Evolutionary conservation across 2,113 vertebrate genomes (phyloP).

Genomic region (Mesocricetus auratus): DNA sequence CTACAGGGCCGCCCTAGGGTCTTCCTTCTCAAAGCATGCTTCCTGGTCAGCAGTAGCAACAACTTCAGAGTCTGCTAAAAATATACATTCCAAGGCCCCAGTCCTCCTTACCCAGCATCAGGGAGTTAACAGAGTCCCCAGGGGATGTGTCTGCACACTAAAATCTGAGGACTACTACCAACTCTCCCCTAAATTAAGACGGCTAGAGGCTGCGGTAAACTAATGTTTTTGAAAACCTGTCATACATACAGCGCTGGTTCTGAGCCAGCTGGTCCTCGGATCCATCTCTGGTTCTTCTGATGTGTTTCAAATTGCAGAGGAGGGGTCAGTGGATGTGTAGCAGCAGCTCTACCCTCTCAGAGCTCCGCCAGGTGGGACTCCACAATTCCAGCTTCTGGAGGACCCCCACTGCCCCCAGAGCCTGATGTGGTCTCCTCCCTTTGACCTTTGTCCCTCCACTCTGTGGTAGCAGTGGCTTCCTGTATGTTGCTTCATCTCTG

Average conservation of each 20-base stretch:
- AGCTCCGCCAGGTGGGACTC: neutral
- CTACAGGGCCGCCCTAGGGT: neutral
- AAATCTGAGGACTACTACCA: neutral
- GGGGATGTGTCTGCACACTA: neutral
- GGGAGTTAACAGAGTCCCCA: neutral
- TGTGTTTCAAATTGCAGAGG: neutral
- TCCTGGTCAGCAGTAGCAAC: neutral
- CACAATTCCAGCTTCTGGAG: neutral
- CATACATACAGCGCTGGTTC: slow-evolving; percentile 42
- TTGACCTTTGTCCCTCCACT: neutral
- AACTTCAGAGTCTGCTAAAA: neutral
- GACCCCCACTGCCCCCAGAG: neutral
- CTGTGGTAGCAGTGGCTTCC: slow-evolving; percentile 51
- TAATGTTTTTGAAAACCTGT: neutral
- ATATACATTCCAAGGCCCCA: neutral
- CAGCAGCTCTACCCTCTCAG: neutral
- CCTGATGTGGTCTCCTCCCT: neutral
- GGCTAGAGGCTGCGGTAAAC: neutral
- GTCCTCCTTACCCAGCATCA: neutral
- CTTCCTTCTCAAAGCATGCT: slow-evolving; percentile 30
- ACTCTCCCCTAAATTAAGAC: slow-evolving; percentile 6
- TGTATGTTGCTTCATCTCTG: neutral
- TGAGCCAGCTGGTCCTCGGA: neutral
- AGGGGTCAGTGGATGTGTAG: neutral
- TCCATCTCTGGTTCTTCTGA: neutral